Base-by-base conservation (phyloP, 2,113 vertebrate genomes). In the Nycticryphes semicollaris region DNA sequence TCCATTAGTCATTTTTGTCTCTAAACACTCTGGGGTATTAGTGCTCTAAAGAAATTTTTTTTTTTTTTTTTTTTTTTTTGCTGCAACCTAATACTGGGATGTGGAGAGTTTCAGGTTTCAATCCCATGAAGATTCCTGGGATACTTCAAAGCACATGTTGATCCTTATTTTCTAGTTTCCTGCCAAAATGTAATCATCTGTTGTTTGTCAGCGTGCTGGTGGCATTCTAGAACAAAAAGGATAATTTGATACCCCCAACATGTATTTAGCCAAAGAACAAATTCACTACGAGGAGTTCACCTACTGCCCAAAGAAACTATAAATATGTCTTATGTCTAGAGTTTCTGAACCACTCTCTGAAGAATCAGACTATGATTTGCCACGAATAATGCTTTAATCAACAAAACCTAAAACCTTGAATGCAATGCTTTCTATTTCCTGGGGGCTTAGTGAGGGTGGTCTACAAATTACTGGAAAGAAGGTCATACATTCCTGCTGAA, bases 101-200 rank as follows among this genome's bases (percentile, higher is more conserved):
- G 43, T 2, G 2, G 24, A 77, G 27, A 90, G 92, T 93, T 92
- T 95, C 92, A 75, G 39, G 35, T 94, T 95, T 95, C 90, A 90
- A 22, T 92, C 64, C 68, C 53, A 9, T 69, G 53, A 93, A 94
- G 30, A 7, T 45, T 80, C 59, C 45, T 85, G 87, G 79, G 67
- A 93, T 77, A n/a, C 39, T 73, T 70, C 74, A 87, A 87, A 93
- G 63, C 1, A 2, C 45, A 30, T 67, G 54, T 68, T 90, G 59
- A 91, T 86, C 63, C 67, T 90, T 85, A 41, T 83, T 77, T 41
- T 93, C 35, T 93, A 68, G 67, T 74, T 80, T 84, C 3, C 16
- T 94, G 90, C 86, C 76, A 87, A 94, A 89, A 95, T 53, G 4
- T 64, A 84, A 89, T 77, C 37, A 80, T 69, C 43, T 81, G 69